Evolutionary conservation across 2,888 invertebrate species (phyloP), one percentile per base, ranked within the genome.

Genomic region (Calliopum simillimum): DNA sequence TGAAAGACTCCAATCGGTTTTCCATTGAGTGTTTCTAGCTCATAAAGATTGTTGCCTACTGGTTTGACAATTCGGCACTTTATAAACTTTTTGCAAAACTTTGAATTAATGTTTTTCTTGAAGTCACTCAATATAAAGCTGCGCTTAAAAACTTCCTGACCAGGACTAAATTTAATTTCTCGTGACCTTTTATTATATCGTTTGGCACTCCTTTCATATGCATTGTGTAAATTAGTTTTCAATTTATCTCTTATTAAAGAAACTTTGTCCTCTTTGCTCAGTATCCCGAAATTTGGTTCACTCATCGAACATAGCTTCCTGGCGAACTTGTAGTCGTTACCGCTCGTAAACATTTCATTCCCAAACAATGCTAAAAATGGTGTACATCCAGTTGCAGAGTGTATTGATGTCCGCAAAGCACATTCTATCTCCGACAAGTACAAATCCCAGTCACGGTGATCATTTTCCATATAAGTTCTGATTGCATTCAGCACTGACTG

Each of bases 401-500:
- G 72, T 13, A 68, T 21, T 2, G 72, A 73, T 12, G 23, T 73
- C 12, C 74, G 16, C 21, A 71, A 33, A 0, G 73, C 72, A 46
- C 70, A 71, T 3, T 71, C 69, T 8, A 74, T 73, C 4, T 74
- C 69, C 11, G 72, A 64, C 5, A 75, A 25, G 33, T 71, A 68
- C 1, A 51, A 13, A 44, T 75, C 76, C 74, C 75, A 73, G 4
- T 71, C 65, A 11, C 67, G 21, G 5, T 76, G 76, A 25, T 73
- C 73, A 0, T 68, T 21, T 11, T 73, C 62, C 0, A 75, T 12
- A 44, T 73, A 71, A 0, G 72, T 43, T 21, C 75, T 47, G 4
- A 84, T 78, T 55, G 78, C 78, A 0, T 80, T 77, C 8, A 79
- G 76, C 1, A 84, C 64, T 0, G 79, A 78, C 25, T 78, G 71